Evolutionary conservation across 2,113 vertebrate species (phyloP).

Genomic region (Plotosus lineatus): DNA sequence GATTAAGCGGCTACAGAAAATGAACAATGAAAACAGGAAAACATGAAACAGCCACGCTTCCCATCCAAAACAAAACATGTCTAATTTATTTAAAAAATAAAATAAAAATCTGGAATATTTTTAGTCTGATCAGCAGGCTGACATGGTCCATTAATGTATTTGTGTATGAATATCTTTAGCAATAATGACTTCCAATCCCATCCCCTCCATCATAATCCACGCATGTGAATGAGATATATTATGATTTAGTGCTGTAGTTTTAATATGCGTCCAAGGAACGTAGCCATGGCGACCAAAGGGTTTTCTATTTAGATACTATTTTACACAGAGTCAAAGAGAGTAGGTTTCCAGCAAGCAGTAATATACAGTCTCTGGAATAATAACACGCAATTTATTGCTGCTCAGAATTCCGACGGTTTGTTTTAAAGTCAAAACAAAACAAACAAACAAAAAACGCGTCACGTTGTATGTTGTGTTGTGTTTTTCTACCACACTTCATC

Average conservation of each 20-base stretch:
- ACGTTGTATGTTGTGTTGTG: constrained; percentile 8
- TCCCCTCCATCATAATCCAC: neutral
- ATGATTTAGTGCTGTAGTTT: neutral
- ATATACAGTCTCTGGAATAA: neutral
- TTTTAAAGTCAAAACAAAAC: neutral
- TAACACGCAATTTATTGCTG: neutral
- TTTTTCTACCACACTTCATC: constrained; percentile 23
- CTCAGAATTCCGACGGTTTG: neutral
- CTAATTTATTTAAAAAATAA: neutral
- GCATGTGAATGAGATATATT: neutral
- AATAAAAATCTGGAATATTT: neutral
- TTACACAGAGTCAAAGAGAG: neutral
- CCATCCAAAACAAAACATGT: too few relatives aligned
- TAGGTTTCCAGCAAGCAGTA: neutral
- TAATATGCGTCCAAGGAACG: neutral
- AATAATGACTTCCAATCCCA: neutral
- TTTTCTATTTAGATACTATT: constrained; percentile 7
- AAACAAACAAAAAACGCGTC: neutral
- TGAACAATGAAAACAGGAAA: too few relatives aligned
- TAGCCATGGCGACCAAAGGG: constrained; percentile 9
- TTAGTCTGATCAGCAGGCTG: neutral
- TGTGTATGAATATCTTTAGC: neutral
- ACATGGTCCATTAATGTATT: neutral
- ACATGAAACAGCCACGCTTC: too few relatives aligned
- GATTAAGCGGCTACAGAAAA: too few relatives aligned